Percentiles rank a stretch among this genome's conserved stretches.
Evolutionary conservation across 2,888 invertebrate genomes (phyloP).

Genomic region (Plagiodera versicolora): DNA sequence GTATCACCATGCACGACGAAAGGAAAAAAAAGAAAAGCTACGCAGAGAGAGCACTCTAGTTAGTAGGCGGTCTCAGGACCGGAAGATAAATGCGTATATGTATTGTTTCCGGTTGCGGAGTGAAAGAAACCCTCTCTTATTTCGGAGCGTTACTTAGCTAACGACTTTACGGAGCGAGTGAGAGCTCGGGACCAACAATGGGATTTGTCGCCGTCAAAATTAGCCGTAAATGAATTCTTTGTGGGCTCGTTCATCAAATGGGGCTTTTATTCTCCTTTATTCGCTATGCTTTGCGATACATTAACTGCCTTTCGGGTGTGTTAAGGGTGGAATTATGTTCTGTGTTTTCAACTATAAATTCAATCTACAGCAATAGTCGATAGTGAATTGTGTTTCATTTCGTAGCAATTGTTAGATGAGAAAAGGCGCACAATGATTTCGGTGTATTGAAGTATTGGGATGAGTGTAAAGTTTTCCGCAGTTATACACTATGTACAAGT

Average conservation of each 20-base stretch:
- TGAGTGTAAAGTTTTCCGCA: too few species aligned
- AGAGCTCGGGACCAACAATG: constrained; percentile 47
- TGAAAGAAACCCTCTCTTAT: constrained; percentile 56
- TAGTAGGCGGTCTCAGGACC: constrained; percentile 38
- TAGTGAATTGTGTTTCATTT: not conserved
- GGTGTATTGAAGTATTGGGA: too few species aligned
- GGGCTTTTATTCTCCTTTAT: constrained; percentile 46
- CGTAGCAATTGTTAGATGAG: not conserved
- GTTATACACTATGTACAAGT: too few species aligned
- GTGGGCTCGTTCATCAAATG: constrained; percentile 50
- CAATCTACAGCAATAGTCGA: not conserved
- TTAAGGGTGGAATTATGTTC: constrained; percentile 24
- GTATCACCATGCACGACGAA: constrained; percentile 41
- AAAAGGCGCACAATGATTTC: too few species aligned
- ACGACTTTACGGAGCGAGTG: constrained; percentile 46
- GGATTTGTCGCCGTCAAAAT: constrained; percentile 52
- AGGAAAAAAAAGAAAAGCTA: constrained; percentile 40
- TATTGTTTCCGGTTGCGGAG: constrained; percentile 54
- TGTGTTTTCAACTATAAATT: not conserved
- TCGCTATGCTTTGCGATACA: constrained; percentile 47
- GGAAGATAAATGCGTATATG: constrained; percentile 57
- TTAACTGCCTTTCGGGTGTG: constrained; percentile 44
- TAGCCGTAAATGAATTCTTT: constrained; percentile 53
- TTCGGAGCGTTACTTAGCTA: constrained; percentile 55
- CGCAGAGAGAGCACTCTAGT: constrained; percentile 26